Conservation (phyloP, 1,140 invertebrate genomes). For the Temnothorax curvispinosus region DNA sequence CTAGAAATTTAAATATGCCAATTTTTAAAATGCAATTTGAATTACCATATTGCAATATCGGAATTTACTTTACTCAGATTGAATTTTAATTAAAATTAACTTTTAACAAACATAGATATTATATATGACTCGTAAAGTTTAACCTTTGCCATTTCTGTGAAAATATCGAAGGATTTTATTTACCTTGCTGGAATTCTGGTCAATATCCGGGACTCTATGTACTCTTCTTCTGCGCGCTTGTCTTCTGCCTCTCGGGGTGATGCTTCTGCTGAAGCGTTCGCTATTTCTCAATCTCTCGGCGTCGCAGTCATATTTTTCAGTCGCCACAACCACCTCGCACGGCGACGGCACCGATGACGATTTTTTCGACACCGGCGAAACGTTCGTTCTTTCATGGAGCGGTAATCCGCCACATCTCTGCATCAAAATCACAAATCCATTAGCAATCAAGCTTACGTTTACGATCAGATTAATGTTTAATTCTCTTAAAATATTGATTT, state of each 20-base stretch:
- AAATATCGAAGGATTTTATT: not conserved
- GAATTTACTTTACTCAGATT: not conserved
- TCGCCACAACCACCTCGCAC: conserved; percentile 78
- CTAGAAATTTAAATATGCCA: conserved; percentile 16
- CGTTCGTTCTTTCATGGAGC: conserved; percentile 82
- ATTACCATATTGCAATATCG: not conserved
- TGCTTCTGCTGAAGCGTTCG: conserved; percentile 87
- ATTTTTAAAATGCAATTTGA: not conserved
- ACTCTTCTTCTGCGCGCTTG: conserved; percentile 79
- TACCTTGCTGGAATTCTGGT: conserved; percentile 81
- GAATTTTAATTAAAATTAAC: conserved; percentile 1
- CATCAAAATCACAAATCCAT: not conserved
- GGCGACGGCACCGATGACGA: conserved; percentile 78
- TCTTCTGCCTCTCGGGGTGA: conserved; percentile 84
- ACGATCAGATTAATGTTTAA: conserved; percentile 3
- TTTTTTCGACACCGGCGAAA: conserved; percentile 81
- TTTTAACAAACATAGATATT: not conserved
- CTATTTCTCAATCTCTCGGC: conserved; percentile 85
- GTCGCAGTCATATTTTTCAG: conserved; percentile 84
- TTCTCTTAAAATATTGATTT: not conserved
- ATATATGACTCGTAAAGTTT: not conserved
- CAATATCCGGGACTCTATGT: conserved; percentile 73
- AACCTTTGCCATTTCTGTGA: not conserved
- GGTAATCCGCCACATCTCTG: conserved; percentile 82
- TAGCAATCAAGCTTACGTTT: not conserved